A percentile compares a stretch with the other conserved stretches of the same genome.
Conservation (phyloP, 2,888 invertebrate genomes). For the Hyles lineata region DNA sequence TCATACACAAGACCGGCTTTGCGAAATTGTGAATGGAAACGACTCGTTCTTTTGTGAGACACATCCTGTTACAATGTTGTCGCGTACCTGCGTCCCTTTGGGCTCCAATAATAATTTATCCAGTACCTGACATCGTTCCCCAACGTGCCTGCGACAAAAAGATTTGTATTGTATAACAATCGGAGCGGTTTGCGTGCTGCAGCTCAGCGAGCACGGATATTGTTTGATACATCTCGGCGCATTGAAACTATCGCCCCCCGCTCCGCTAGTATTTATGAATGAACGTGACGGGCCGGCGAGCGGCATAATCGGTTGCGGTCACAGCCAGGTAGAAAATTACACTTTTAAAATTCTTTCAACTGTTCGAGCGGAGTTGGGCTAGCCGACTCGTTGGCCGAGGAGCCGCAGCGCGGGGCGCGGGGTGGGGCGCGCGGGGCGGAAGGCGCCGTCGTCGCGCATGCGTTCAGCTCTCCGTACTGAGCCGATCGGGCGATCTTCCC, state of each 20-base stretch:
- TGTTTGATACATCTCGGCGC: conserved; percentile 60
- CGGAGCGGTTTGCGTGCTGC: conserved; percentile 65
- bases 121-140: conserved; percentile 73
- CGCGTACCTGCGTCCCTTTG: conserved; percentile 65
- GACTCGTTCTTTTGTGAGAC: conserved; percentile 55
- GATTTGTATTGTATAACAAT: conserved; percentile 71
- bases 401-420: conserved; percentile 84
- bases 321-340: conserved; percentile 83
- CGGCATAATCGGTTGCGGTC: conserved; percentile 72
- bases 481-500: conserved; percentile 77
- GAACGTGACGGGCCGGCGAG: conserved; percentile 79
- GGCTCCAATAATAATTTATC: conserved; percentile 72
- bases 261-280: conserved; percentile 79
- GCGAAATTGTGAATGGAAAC: conserved; percentile 50
- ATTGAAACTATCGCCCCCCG: conserved; percentile 62
- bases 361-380: conserved; percentile 76
- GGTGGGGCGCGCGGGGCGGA: conserved; percentile 80
- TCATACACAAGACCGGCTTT: conserved; percentile 34
- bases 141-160: conserved; percentile 74
- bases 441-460: conserved; percentile 78
- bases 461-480: conserved; percentile 73
- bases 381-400: conserved; percentile 73
- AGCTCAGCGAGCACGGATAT: conserved; percentile 57
- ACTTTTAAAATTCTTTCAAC: conserved; percentile 83
- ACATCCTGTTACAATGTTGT: conserved; percentile 76